A percentile compares a stretch with the other conserved stretches of the same genome.
Evolutionary conservation across 2,113 vertebrate species (phyloP).

Genomic region (Esox niger): DNA sequence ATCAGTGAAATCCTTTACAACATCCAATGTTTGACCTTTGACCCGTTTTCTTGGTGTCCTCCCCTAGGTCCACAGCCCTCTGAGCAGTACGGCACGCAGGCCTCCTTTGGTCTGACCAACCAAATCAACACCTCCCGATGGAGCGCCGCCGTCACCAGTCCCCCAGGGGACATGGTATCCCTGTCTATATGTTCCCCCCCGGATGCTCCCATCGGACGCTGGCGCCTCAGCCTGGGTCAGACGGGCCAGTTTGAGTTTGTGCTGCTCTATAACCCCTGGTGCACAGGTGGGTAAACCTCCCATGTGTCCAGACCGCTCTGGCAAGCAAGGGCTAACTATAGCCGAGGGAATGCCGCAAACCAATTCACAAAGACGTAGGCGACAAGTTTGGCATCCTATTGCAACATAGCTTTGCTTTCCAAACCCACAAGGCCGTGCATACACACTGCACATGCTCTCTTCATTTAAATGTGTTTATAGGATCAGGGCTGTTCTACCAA

Average conservation of each 20-base stretch:
- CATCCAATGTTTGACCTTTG: too few species aligned
- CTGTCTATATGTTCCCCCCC: constrained; percentile 76
- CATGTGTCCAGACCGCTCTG: constrained; percentile 13
- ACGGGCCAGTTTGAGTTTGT: constrained; percentile 67
- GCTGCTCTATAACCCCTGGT: constrained; percentile 93
- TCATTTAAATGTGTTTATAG: too few species aligned
- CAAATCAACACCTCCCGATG: constrained; percentile 67
- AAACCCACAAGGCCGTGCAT: too few species aligned
- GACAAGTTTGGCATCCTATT: too few species aligned
- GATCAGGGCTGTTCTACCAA: too few species aligned
- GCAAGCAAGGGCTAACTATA: not conserved
- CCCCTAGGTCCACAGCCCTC: constrained; percentile 79
- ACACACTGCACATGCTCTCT: too few species aligned
- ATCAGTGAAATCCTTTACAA: too few species aligned
- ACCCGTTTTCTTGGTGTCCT: constrained; percentile 14
- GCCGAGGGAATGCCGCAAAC: constrained; percentile 6
- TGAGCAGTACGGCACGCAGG: constrained; percentile 77
- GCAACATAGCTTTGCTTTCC: too few species aligned
- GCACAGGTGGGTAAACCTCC: constrained; percentile 76
- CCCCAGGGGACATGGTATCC: constrained; percentile 57
- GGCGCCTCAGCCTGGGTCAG: constrained; percentile 74
- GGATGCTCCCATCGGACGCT: constrained; percentile 79
- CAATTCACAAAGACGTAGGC: too few species aligned
- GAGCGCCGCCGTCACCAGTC: constrained; percentile 71
- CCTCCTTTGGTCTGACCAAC: constrained; percentile 70